phyloP scores from a whole-genome alignment of 1,140 invertebrate species.

The Leptoteleia sp. region DNA sequence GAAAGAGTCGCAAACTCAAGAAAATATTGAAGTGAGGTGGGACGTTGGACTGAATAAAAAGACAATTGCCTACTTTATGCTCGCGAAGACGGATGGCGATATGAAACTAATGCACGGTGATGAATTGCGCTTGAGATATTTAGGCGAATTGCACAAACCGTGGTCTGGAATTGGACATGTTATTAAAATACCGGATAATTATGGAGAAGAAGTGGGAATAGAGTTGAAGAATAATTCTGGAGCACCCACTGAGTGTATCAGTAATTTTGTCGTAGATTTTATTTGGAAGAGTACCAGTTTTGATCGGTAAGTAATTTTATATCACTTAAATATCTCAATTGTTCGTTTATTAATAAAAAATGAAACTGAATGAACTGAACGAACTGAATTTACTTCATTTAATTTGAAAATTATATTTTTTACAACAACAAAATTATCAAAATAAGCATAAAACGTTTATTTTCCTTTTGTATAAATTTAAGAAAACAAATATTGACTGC shows the following conservation, averaged over 20 bases:
- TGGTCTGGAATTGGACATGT: conserved; percentile 98
- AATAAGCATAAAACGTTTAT: no score
- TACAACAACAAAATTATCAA: no score
- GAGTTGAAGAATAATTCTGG: conserved; percentile 95
- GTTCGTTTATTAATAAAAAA: no score
- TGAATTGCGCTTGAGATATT: conserved; percentile 95
- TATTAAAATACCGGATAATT: conserved; percentile 99
- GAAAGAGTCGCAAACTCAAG: conserved; percentile 99
- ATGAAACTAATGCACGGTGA: conserved; percentile 99
- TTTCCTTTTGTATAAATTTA: no score
- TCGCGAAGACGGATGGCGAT: conserved; percentile 98
- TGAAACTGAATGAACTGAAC: no score
- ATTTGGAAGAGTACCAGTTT: conserved; percentile 99
- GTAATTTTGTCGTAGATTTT: conserved; percentile 99
- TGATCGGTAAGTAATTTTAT: conserved; percentile 86
- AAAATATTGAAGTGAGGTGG: conserved; percentile 99
- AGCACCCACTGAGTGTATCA: conserved; percentile 94
- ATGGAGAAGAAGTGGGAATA: conserved; percentile 98
- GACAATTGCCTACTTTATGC: conserved; percentile 97
- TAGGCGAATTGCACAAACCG: conserved; percentile 94
- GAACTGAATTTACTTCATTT: no score
- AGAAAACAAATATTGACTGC: no score
- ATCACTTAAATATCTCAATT: no score
- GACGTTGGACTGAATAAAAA: conserved; percentile 99
- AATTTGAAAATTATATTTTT: no score